These are phyloP conservation scores for Zeus faber DNA, from an alignment of 2,113 vertebrate species.

Conservation along the genomic window DNA sequence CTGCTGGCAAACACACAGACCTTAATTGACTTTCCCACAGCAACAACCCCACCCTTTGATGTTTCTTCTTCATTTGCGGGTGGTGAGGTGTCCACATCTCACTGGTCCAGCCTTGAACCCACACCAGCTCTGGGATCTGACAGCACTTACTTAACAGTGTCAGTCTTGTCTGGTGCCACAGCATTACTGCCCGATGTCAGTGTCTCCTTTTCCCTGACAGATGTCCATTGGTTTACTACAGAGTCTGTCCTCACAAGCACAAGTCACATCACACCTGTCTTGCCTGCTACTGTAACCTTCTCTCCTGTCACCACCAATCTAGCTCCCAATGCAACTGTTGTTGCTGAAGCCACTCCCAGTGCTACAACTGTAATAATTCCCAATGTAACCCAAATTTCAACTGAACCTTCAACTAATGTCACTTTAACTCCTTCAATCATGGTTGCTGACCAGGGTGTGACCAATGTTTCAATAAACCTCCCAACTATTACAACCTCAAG, in stretches of 20 bases:
- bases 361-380: constrained; percentile 27
- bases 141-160: constrained; percentile 39
- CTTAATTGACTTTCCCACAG: constrained; percentile 55
- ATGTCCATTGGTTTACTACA: constrained; percentile 64
- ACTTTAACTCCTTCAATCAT: constrained; percentile 37
- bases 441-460: constrained; percentile 55
- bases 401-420: constrained; percentile 29
- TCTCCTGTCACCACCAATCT: constrained; percentile 6
- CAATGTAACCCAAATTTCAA: constrained; percentile 13
- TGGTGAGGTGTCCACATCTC: constrained; percentile 25
- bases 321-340: constrained; percentile 15
- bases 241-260: constrained; percentile 31
- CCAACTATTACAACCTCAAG: constrained; percentile 46
- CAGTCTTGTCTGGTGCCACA: constrained; percentile 29
- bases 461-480: constrained; percentile 45
- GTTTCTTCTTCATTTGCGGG: constrained; percentile 38
- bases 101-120: constrained; percentile 50
- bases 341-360: neutral
- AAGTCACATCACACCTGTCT: constrained; percentile 27
- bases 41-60: constrained; percentile 41
- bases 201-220: constrained; percentile 45
- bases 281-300: constrained; percentile 26
- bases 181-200: constrained; percentile 43
- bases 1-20: constrained; percentile 31
- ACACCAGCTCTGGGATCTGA: constrained; percentile 20